Conservation (phyloP, 2,888 invertebrate species). For the Eupithecia subfuscata region DNA sequence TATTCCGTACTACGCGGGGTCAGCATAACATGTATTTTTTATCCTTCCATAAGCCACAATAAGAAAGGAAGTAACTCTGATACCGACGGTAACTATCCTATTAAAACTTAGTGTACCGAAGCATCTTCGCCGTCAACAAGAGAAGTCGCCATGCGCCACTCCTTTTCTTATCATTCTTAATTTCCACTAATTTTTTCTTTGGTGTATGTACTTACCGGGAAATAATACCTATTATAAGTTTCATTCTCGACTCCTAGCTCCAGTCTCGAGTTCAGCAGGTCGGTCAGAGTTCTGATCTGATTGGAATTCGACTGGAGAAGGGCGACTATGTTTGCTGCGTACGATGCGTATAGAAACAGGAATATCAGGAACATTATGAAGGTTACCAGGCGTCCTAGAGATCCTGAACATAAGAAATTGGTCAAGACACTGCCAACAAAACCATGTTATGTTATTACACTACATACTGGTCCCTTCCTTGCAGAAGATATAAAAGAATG, state of each 20-base stretch:
- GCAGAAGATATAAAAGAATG: no score
- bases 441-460: neutral
- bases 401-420: constrained; percentile 51
- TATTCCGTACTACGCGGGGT: no score
- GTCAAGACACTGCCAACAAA: neutral
- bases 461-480: neutral
- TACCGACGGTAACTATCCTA: no score
- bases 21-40: no score
- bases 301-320: constrained; percentile 88
- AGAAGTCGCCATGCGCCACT: neutral
- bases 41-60: no score
- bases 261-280: constrained; percentile 86
- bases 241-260: constrained; percentile 87
- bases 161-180: neutral
- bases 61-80: no score
- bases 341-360: constrained; percentile 88
- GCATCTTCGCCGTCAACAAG: neutral
- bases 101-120: neutral
- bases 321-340: constrained; percentile 89
- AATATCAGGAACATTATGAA: constrained; percentile 85
- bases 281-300: constrained; percentile 85
- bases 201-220: constrained; percentile 75
- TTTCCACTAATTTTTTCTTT: neutral
- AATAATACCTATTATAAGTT: constrained; percentile 85
- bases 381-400: constrained; percentile 83